Percentiles rank a stretch among this genome's conserved stretches.
These are phyloP conservation scores for Paramuricea clavata DNA, from an alignment of 92 coral and sea anemone genomes.

Conservation along the genomic window DNA sequence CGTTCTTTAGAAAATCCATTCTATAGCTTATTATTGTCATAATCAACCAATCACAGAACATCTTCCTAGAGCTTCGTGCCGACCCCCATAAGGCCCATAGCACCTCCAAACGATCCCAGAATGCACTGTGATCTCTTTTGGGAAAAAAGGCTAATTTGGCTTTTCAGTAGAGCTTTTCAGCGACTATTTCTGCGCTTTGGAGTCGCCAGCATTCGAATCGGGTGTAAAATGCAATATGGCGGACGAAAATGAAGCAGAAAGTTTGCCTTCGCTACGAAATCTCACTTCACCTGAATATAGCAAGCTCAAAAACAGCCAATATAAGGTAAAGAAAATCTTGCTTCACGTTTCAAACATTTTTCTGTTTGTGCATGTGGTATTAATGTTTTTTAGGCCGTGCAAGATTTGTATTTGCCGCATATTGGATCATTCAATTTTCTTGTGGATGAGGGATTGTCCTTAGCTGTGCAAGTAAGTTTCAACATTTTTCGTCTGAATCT, in stretches of 20 bases:
- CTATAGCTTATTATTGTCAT: too few species aligned
- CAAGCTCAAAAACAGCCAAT: conserved; percentile 72
- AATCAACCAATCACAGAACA: too few species aligned
- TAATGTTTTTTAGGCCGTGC: conserved; percentile 69
- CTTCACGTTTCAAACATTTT: neutral
- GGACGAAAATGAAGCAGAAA: conserved; percentile 57
- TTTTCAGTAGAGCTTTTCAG: too few species aligned
- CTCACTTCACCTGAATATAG: conserved; percentile 78
- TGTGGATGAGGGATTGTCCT: conserved; percentile 90
- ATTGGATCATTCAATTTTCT: conserved; percentile 90
- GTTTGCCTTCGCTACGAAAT: conserved; percentile 84
- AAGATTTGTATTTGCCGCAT: conserved; percentile 92
- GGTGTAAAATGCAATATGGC: conserved; percentile 77
- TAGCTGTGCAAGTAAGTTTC: conserved; percentile 85
- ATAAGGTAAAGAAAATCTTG: conserved; percentile 66
- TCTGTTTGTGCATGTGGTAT: neutral
- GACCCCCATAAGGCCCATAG: too few species aligned
- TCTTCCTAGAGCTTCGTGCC: too few species aligned
- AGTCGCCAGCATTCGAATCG: neutral
- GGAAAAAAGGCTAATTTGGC: too few species aligned
- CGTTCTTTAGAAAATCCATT: too few species aligned
- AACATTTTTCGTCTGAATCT: neutral
- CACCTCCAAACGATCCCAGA: too few species aligned
- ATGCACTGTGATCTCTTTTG: too few species aligned
- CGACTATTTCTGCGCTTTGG: too few species aligned